A percentile compares a stretch with the other conserved stretches of the same genome.
Evolutionary conservation across 2,113 vertebrate genomes (phyloP).

Genomic region (Bagarius yarrelli): DNA sequence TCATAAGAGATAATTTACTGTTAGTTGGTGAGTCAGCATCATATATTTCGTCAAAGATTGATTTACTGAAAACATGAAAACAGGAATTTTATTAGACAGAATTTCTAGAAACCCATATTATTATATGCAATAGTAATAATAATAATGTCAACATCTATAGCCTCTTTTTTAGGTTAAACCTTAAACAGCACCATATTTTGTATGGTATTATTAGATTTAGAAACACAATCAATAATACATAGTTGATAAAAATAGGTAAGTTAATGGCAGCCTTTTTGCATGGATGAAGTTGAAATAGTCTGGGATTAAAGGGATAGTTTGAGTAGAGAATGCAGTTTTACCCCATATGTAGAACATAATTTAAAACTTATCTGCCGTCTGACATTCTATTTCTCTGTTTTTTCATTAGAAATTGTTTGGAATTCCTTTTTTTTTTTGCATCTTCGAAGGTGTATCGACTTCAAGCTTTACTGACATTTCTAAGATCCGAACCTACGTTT

Average conservation of each 20-base stretch:
- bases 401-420: not conserved
- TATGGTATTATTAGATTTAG: not conserved
- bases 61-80: not conserved
- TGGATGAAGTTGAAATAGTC: not conserved
- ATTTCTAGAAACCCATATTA: not conserved
- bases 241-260: not conserved
- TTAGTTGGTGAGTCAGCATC: not conserved
- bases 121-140: not conserved
- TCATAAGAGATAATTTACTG: not conserved
- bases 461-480: not conserved
- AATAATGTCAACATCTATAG: not conserved
- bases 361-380: not conserved
- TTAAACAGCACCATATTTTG: conserved; percentile 4
- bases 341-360: not conserved
- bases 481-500: not conserved
- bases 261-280: conserved; percentile 5
- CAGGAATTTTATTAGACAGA: not conserved
- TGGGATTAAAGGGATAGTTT: not conserved
- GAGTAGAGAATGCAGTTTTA: not conserved
- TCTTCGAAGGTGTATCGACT: not conserved
- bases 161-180: not conserved
- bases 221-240: not conserved
- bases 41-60: not conserved
- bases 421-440: not conserved
- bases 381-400: not conserved